Evolutionary conservation across 2,113 vertebrate genomes (phyloP), one percentile per base, ranked within the genome.

Genomic region (Hoplias malabaricus): DNA sequence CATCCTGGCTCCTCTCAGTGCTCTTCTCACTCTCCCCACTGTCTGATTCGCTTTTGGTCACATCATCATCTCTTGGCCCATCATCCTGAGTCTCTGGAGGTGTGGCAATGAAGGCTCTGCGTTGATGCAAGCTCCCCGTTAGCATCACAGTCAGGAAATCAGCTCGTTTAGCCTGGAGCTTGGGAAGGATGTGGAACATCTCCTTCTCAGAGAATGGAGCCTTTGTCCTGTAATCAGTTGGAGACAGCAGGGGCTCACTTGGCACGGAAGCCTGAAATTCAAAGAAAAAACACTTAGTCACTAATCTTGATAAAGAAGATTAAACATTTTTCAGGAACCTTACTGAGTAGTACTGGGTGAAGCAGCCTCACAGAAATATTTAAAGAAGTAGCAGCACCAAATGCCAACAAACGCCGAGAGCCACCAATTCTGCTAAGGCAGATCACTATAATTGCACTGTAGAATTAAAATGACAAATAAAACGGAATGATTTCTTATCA

Each of bases 1-100:
- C 96, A 53, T 98, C 96, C 82, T 98, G 96, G 83, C 97, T 98
- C 16, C 65, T 91, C 63, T 98, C 96, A 0, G 95, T 96, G 88
- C 95, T 96, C 82, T 94, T 95, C 84, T 96, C 94, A n/a, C 95
- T 98, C 25, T 91, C 89, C 4, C 95, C 94, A 0, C 96, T 98
- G 89, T 94, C 95, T 12, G 95, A 97, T 42, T 93, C 92, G 0
- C 96, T 99, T 29, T 87, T 91, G 0, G 93, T 94, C 87, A 94
- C 87, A 69, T 96, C 82, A 78, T 91, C 73, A 79, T 93, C 86
- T 81, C 69, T 90, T 5, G 61, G 71, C 6, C 79, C 92, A 0
- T 91, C 82, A 13, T 93, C 86, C 0, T 94, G 80, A 0, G 90
- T 84, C 0, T 87, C 85, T 0, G 33, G 73, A 53, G 57, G 78